A percentile compares a stretch with the other conserved stretches of the same genome.
These are phyloP conservation scores for Eunapius fragilis DNA, from an alignment of 37 sponge, comb jelly and placozoan genomes.

Conservation along the genomic window DNA sequence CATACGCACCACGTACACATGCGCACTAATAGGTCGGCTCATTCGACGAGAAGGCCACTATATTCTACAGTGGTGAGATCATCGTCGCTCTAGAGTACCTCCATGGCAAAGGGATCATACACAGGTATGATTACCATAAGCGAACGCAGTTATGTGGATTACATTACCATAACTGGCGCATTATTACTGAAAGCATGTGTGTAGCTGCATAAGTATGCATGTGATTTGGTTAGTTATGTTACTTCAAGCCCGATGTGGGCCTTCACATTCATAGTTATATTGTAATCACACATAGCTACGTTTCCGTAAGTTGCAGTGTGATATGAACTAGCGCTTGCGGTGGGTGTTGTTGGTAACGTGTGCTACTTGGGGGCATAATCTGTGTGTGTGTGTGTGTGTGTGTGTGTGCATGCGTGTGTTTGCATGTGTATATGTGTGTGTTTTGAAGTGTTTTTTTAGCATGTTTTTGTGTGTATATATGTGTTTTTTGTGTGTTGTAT, in stretches of 20 bases:
- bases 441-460: neutral
- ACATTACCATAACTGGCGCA: no score
- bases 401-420: neutral
- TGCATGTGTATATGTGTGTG: neutral
- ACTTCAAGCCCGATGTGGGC: no score
- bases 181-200: no score
- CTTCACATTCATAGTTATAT: no score
- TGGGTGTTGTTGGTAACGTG: no score
- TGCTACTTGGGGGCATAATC: neutral
- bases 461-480: neutral
- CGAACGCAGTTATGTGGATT: no score
- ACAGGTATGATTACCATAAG: conserved; percentile 70
- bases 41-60: conserved; percentile 88
- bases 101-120: conserved; percentile 84
- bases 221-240: no score
- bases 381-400: neutral
- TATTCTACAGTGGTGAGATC: conserved; percentile 93
- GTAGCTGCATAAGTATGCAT: no score
- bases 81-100: conserved; percentile 90
- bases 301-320: no score
- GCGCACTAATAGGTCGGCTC: no score
- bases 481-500: neutral
- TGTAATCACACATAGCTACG: no score
- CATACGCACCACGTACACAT: neutral
- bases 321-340: no score